Base-by-base conservation (phyloP, 2,113 vertebrate genomes). In the Naja naja region DNA sequence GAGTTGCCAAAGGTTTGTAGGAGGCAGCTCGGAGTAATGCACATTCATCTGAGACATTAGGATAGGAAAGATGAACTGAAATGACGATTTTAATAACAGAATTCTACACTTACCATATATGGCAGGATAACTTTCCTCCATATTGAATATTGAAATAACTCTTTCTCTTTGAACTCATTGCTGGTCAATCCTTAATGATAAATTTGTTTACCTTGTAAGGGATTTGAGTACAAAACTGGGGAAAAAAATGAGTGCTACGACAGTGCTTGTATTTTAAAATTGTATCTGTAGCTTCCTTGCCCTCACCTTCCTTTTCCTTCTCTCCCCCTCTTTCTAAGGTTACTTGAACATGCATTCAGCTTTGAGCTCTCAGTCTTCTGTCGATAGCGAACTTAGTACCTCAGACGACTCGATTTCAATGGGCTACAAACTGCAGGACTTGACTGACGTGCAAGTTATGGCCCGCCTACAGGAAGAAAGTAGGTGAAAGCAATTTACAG, bases 381-480 rank as follows among this genome's bases (percentile, higher is more conserved):
- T 99, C 93, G 98, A 99, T 96, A 99, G 98, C 1, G 98, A 99
- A 96, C 97, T 99, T 90, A 99, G 99, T 94, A 99, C 98, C 3
- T 99, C 99, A 0, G 99, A 99, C 5, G 99, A 99, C 96, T 99
- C 98, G 94, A 99, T 99, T 97, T 99, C 98, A 3, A 99, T 99
- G 99, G 98, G 98, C 1, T 99, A 99, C 56, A 99, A 99, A 92
- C 98, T 99, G 92, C 98, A 99, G 97, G 98, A 99, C 96, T 96
- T 99, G 96, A 99, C 99, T 0, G 99, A 99, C 3, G 99, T 99
- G 88, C 99, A 99, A 97, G 99, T 99, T 91, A 99, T 99, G 99
- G 98, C 99, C 89, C 98, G 98, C 18, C 97, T 99, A 2, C 98
- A 99, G 95, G 98, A 99, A 86, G 98, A 99, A 95, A 99, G 99